Evolutionary conservation across 2,888 invertebrate genomes (phyloP), one percentile per base, ranked within the genome.

Genomic region (Coelinius sp.): DNA sequence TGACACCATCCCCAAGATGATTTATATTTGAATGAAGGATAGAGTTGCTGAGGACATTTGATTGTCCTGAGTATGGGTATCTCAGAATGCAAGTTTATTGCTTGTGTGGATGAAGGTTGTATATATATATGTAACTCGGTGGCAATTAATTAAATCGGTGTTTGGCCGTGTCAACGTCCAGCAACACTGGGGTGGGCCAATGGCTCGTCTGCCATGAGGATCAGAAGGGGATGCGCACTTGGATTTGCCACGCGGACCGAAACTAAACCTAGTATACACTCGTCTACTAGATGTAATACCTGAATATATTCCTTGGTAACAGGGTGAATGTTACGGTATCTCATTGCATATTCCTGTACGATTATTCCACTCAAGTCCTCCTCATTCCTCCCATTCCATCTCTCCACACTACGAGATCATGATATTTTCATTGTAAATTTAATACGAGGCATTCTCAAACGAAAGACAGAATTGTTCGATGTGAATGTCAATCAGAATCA

Each of bases 221-320:
- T 70, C 67, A 46, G 52, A 70, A 75, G 76, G 76, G 73, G 77
- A 74, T 68, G 77, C 70, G 70, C 73, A 70, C 77, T 79, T 78
- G 83, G 83, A 82, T 82, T 83, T 83, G 82, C 78, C 73, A 76
- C 71, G 77, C 75, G 79, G 77, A 77, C 76, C 78, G 12, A 25
- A n/a, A 52, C 79, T 80, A 81, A 78, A 76, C 25, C 79, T 76
- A 79, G 75, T 75, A 75, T 77, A 82, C 79, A 77, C 81, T 82
- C 81, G 81, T 82, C 80, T 81, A 82, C 80, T 78, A 80, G 81
- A 81, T 83, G 84, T 84, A 84, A 84, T 84, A 84, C 83, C 84
- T 82, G 83, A 82, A 82, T 83, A 82, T 81, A 81, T 81, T 80
- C 81, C 82, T 84, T 84, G 77, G 56, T 68, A 70, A 79, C 80